Evolutionary conservation across 2,797 vertebrate species (phyloP), one percentile per base, ranked within the genome.

Genomic region (Paratrypauchen microcephalus): DNA sequence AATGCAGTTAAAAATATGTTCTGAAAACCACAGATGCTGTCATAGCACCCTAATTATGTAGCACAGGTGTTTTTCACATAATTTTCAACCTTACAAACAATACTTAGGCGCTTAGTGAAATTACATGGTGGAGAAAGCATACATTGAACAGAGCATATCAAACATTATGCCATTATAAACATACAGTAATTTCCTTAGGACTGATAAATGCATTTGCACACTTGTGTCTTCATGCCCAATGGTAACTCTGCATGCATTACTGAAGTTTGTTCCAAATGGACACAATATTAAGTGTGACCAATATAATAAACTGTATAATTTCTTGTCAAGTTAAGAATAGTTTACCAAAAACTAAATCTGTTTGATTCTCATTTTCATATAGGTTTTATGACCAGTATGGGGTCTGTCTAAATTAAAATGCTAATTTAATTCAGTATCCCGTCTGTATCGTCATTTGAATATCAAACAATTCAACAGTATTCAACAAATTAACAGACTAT

Each of bases 1-100:
- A 65, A 30, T 28, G 26, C 24, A 28, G 63, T 28, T 52, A 65
- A 65, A 65, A 65, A 65, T 65, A 48, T 50, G 16, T 26, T 30
- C 26, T 28, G 26, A 18, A n/a, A 65, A n/a, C 63, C 63, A 65
- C 45, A 50, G 47, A 50, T 65, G 45, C 45, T 50, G 63, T 65
- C 63, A 30, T 52, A 9, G 63, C 26, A 65, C 45, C 45, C 45
- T 65, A 65, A 65, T 65, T 65, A 65, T 65, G 41, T 65, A 50
- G 63, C 63, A 65, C 63, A 65, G 63, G 63, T 65, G 63, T 65
- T 65, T 65, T 50, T 30, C 62, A 50, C 45, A 30, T 50, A 28
- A n/a, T n/a, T 52, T 52, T 65, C 15, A 65, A n/a, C 45, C 9
- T 50, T 1, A 2, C 63, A 65, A 65, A 65, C 63, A 65, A 24